Percentiles rank a stretch among this genome's conserved stretches.
Evolutionary conservation across 2,113 vertebrate species (phyloP).

Genomic region (Oncorhynchus keta): DNA sequence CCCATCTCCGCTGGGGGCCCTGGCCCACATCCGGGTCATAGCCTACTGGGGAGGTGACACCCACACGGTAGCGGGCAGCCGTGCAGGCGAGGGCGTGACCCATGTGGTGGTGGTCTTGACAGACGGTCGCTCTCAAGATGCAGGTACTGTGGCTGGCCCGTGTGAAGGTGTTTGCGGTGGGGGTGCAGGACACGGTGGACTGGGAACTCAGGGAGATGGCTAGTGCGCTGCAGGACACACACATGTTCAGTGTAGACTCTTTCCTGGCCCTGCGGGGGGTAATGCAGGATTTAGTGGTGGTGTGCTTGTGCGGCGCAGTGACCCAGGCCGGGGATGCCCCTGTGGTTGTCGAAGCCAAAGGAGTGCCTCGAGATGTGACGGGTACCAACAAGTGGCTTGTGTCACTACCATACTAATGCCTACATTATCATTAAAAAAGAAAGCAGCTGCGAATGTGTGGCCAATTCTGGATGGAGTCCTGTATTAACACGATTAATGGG

Average conservation of each 20-base stretch:
- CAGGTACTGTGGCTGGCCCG: slow-evolving; percentile 74
- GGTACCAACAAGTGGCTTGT: slow-evolving; percentile 74
- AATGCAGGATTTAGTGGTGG: slow-evolving; percentile 81
- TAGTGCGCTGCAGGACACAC: slow-evolving; percentile 71
- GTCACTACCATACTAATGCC: slow-evolving; percentile 65
- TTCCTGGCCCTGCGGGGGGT: slow-evolving; percentile 77
- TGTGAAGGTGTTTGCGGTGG: slow-evolving; percentile 82
- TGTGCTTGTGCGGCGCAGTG: slow-evolving; percentile 74
- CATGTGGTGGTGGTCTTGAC: slow-evolving; percentile 86
- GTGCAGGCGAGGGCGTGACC: slow-evolving; percentile 74
- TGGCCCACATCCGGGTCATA: slow-evolving; percentile 81
- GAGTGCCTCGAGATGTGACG: slow-evolving; percentile 81
- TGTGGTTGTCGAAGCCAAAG: slow-evolving; percentile 71
- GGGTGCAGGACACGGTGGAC: slow-evolving; percentile 81
- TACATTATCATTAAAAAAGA: no score
- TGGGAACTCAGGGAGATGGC: slow-evolving; percentile 81
- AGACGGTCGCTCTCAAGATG: slow-evolving; percentile 76
- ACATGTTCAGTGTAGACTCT: slow-evolving; percentile 86
- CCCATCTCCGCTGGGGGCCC: slow-evolving; percentile 71
- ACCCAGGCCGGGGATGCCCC: slow-evolving; percentile 53
- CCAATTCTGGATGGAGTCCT: slow-evolving; percentile 32
- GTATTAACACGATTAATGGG: slow-evolving; percentile 51
- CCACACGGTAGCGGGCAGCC: slow-evolving; percentile 82
- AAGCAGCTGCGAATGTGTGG: slow-evolving; percentile 38
- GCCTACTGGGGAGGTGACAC: slow-evolving; percentile 77